Conservation (phyloP, 2,113 vertebrate genomes). For the Phalacrocorax aristotelis region DNA sequence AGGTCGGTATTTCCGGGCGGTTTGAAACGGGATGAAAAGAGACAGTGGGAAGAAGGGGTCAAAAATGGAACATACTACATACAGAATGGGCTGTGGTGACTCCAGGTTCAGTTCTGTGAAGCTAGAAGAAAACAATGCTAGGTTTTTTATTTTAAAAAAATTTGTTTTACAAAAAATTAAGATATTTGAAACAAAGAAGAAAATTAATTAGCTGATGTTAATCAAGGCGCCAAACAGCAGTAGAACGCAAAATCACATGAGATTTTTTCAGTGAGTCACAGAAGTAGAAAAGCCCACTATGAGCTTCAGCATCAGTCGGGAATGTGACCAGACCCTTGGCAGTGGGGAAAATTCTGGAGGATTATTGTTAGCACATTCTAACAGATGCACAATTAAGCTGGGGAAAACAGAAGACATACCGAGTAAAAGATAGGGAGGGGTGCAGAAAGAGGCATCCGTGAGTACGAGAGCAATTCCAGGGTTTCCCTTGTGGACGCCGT, state of each 20-base stretch:
- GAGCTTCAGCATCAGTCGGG: background rate
- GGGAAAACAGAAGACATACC: background rate
- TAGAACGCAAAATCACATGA: rapidly evolving
- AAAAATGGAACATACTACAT: no score
- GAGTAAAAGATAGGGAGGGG: background rate
- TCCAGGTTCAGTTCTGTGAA: background rate
- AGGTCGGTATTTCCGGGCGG: rapidly evolving
- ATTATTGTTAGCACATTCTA: background rate
- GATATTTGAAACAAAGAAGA: background rate
- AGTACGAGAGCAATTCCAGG: rapidly evolving
- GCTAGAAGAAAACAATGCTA: background rate
- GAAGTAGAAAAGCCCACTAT: background rate
- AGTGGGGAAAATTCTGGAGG: background rate
- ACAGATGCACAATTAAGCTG: background rate
- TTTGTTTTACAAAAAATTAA: background rate
- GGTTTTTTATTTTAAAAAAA: background rate
- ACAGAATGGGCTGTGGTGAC: background rate
- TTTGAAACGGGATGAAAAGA: background rate
- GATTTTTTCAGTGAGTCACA: background rate
- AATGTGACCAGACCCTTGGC: rapidly evolving
- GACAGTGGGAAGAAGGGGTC: no score
- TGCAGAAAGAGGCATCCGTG: background rate
- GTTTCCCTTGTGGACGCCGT: rapidly evolving
- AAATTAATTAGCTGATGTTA: background rate
- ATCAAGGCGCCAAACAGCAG: background rate